Evolutionary conservation across 2,888 invertebrate genomes (phyloP).

Genomic region (Sminthurides aquaticus): DNA sequence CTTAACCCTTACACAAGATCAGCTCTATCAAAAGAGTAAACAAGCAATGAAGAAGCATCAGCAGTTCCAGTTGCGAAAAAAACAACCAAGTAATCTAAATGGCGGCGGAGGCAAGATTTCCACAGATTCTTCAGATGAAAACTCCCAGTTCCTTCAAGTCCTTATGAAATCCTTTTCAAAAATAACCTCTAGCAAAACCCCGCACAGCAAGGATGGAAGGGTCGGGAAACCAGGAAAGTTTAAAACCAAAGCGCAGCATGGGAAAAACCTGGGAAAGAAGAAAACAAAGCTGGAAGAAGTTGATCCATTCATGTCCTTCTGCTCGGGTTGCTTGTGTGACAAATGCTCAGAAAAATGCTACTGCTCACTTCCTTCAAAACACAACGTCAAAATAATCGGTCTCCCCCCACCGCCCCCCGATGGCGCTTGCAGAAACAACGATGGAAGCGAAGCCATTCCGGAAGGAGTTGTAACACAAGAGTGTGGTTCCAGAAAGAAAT

Average conservation of each 20-base stretch:
- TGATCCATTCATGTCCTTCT: constrained; percentile 46
- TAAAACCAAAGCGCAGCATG: not conserved
- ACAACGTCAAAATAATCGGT: constrained; percentile 25
- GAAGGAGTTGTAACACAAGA: constrained; percentile 6
- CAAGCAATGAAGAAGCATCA: constrained; percentile 79
- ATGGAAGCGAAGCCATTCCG: constrained; percentile 8
- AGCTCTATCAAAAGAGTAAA: constrained; percentile 80
- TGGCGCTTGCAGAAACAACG: not conserved
- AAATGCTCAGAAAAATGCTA: constrained; percentile 72
- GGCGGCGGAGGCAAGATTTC: not conserved
- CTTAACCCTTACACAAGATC: constrained; percentile 82
- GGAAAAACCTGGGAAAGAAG: not conserved
- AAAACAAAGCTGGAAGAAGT: constrained; percentile 27
- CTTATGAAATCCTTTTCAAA: constrained; percentile 42
- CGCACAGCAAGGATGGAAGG: not conserved
- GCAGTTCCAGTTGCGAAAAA: constrained; percentile 36
- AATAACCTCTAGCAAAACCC: constrained; percentile 26
- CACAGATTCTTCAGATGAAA: constrained; percentile 33
- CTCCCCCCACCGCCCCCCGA: constrained; percentile 22
- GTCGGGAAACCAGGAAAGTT: not conserved
- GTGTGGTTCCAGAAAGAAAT: constrained; percentile 46
- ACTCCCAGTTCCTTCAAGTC: constrained; percentile 40
- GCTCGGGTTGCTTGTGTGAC: constrained; percentile 78
- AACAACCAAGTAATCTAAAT: constrained; percentile 5
- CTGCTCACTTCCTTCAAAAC: constrained; percentile 56